Percentiles rank a stretch among this genome's conserved stretches.
Evolutionary conservation across 2,888 invertebrate genomes (phyloP).

Genomic region (Drosophila neoperkinsi): DNA sequence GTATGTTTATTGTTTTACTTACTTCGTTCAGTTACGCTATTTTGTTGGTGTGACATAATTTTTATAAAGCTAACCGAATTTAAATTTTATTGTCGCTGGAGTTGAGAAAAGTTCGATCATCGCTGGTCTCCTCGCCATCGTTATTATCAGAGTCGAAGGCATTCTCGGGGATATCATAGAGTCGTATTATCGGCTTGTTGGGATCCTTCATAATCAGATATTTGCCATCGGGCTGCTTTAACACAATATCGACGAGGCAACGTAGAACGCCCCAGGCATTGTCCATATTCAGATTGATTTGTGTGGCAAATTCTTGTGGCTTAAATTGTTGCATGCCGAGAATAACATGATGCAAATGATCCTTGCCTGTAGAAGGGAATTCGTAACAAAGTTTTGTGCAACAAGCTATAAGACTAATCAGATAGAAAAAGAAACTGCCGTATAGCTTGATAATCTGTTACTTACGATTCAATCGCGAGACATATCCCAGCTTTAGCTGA

Average conservation of each 20-base stretch:
- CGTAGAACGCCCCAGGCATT: conserved; percentile 99
- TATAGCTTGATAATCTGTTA: neutral
- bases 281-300: conserved; percentile 99
- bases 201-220: conserved; percentile 99
- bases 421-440: too few relatives aligned
- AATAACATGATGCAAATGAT: conserved; percentile 98
- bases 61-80: neutral
- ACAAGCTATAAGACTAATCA: too few relatives aligned
- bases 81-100: conserved; percentile 2
- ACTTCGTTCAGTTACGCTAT: too few relatives aligned
- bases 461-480: conserved; percentile 93
- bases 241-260: conserved; percentile 98
- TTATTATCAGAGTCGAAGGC: conserved; percentile 96
- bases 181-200: conserved; percentile 98
- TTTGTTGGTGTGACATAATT: neutral
- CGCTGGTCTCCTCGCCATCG: conserved; percentile 69
- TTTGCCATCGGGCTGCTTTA: conserved; percentile 98
- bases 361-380: conserved; percentile 83
- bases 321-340: conserved; percentile 99
- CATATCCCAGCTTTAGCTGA: conserved; percentile 99
- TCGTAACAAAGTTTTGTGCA: neutral
- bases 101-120: conserved; percentile 31
- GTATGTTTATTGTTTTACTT: too few relatives aligned
- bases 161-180: conserved; percentile 99
- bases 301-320: conserved; percentile 98